Evolutionary conservation across 2,797 vertebrate genomes (phyloP).

Genomic region (Anomalospiza imberbis): DNA sequence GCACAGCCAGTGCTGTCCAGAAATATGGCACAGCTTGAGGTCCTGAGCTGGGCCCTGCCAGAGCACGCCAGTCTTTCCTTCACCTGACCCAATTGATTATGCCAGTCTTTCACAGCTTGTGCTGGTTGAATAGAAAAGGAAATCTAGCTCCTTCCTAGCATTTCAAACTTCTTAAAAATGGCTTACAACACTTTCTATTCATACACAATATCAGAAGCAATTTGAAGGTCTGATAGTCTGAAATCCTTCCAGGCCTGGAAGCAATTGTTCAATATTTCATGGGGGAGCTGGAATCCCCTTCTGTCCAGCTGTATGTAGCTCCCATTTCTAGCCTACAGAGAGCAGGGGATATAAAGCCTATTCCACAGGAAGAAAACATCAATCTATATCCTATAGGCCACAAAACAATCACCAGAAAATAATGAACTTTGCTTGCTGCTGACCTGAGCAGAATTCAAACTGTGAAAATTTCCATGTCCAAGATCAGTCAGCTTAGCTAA

Average conservation of each 20-base stretch:
- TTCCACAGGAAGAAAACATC: slow-evolving; percentile 5
- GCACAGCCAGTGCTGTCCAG: background rate
- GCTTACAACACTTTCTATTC: background rate
- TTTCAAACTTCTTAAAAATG: background rate
- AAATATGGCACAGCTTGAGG: fast-evolving
- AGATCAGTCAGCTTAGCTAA: slow-evolving; percentile 19
- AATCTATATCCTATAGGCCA: slow-evolving; percentile 16
- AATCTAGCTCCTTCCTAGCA: background rate
- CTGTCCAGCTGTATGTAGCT: background rate
- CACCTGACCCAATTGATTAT: background rate
- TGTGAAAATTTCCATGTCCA: slow-evolving; percentile 19
- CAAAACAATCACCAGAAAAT: slow-evolving; percentile 46
- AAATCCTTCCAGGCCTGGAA: slow-evolving; percentile 6
- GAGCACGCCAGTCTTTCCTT: background rate
- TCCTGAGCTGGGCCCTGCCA: background rate
- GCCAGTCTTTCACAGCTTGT: background rate
- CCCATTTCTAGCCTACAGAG: background rate
- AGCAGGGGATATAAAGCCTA: background rate
- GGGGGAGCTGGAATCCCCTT: slow-evolving; percentile 7
- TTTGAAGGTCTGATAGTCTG: slow-evolving; percentile 14
- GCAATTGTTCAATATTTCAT: background rate
- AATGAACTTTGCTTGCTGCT: slow-evolving; percentile 51
- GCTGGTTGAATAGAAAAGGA: background rate
- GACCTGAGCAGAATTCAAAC: slow-evolving; percentile 58
- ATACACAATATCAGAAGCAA: slow-evolving; percentile 16